Evolutionary conservation across 2,113 vertebrate genomes (phyloP).

Genomic region (Dicaeum eximium): DNA sequence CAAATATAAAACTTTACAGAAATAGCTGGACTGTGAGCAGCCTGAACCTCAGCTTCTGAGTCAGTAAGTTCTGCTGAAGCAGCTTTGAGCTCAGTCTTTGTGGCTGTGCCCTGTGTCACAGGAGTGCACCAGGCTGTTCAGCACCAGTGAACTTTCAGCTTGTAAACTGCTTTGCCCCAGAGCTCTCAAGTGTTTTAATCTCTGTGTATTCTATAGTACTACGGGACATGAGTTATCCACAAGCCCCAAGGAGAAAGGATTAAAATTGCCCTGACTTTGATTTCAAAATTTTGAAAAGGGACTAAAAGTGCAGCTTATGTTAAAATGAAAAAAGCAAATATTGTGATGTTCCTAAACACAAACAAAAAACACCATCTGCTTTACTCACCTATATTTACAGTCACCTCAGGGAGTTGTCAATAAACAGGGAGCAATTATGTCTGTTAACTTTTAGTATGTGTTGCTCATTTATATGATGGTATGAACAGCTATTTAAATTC

Average conservation of each 20-base stretch:
- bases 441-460: background rate
- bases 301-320: background rate
- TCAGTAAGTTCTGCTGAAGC: background rate
- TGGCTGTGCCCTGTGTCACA: background rate
- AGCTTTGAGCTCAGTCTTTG: background rate
- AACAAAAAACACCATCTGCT: slow-evolving; percentile 5
- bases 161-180: background rate
- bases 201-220: background rate
- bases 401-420: background rate
- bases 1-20: background rate
- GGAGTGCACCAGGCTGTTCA: background rate
- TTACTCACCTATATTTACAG: background rate
- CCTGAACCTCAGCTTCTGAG: accelerated
- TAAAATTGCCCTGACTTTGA: background rate
- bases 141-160: background rate
- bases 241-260: background rate
- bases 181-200: background rate
- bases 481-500: background rate
- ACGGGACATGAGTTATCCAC: background rate
- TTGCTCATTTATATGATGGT: background rate
- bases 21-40: background rate
- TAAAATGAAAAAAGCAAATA: background rate
- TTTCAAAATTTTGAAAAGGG: background rate
- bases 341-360: background rate
- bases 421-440: slow-evolving; percentile 27